Evolutionary conservation across 2,888 invertebrate species (phyloP).

Genomic region (Hyposoter dolosus): DNA sequence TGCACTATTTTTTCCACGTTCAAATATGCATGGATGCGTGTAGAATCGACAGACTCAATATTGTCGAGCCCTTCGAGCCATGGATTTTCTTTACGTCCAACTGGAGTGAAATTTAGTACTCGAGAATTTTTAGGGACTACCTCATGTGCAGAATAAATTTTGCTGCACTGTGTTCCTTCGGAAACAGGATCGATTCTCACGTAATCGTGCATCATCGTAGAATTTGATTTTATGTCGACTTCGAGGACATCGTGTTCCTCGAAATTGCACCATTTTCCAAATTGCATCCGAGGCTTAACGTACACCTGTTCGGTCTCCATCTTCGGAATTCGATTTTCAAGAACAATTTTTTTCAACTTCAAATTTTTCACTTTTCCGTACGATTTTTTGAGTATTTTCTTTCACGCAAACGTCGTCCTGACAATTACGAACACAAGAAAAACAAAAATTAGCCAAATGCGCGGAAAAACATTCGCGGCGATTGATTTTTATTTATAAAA

Average conservation of each 20-base stretch:
- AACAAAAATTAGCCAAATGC: no score
- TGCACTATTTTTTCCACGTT: no score
- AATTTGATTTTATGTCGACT: constrained; percentile 82
- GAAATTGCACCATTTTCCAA: constrained; percentile 86
- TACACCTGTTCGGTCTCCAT: constrained; percentile 85
- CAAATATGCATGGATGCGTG: no score
- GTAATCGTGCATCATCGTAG: constrained; percentile 84
- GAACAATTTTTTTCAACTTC: no score
- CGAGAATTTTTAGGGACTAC: constrained; percentile 67
- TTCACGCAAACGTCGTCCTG: no score
- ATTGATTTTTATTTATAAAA: no score
- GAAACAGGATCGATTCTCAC: constrained; percentile 86
- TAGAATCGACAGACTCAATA: no score
- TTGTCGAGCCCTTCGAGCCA: no score
- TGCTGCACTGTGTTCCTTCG: constrained; percentile 85
- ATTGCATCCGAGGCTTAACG: constrained; percentile 85
- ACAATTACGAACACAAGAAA: not conserved
- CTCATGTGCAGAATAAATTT: constrained; percentile 85
- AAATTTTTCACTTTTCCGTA: no score
- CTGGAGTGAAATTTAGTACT: no score
- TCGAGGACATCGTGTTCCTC: constrained; percentile 84
- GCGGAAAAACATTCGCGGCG: not conserved
- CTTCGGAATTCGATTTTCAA: not conserved
- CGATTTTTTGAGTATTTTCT: no score
- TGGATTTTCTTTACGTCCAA: no score